These are phyloP conservation scores for Rhopalosiphum maidis DNA, from an alignment of 1,140 invertebrate species.

Conservation along the genomic window DNA sequence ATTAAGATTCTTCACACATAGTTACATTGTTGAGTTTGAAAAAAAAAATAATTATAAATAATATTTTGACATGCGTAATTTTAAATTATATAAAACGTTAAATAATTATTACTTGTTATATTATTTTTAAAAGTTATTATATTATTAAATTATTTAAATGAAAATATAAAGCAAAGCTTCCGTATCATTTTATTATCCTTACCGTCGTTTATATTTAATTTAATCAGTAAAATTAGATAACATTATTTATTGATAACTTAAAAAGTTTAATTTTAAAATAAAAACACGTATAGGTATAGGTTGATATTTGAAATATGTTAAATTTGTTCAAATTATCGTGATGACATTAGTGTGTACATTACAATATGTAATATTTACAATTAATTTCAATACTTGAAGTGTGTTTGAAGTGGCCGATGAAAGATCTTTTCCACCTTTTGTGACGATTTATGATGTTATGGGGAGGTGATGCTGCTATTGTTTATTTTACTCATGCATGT, in stretches of 20 bases:
- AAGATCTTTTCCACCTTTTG: conserved; percentile 26
- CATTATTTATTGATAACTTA: neutral
- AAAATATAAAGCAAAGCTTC: too few species aligned
- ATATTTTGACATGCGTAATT: neutral
- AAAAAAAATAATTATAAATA: neutral
- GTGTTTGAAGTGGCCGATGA: conserved; percentile 42
- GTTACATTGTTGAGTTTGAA: neutral
- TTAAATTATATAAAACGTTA: neutral
- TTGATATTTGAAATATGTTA: neutral
- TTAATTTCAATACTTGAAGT: neutral
- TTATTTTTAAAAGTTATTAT: too few species aligned
- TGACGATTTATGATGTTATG: neutral
- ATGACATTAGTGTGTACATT: neutral
- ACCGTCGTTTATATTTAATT: neutral
- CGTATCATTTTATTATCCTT: too few species aligned
- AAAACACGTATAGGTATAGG: neutral
- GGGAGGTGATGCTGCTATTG: conserved; percentile 14
- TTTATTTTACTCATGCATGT: conserved; percentile 15
- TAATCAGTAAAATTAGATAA: neutral
- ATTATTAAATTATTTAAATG: too few species aligned
- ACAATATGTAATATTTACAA: neutral
- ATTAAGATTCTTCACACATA: neutral
- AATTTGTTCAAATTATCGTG: neutral
- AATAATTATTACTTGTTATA: neutral
- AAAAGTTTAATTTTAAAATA: neutral